phyloP scores from a whole-genome alignment of 2,113 vertebrate genomes.

The Perca flavescens region DNA sequence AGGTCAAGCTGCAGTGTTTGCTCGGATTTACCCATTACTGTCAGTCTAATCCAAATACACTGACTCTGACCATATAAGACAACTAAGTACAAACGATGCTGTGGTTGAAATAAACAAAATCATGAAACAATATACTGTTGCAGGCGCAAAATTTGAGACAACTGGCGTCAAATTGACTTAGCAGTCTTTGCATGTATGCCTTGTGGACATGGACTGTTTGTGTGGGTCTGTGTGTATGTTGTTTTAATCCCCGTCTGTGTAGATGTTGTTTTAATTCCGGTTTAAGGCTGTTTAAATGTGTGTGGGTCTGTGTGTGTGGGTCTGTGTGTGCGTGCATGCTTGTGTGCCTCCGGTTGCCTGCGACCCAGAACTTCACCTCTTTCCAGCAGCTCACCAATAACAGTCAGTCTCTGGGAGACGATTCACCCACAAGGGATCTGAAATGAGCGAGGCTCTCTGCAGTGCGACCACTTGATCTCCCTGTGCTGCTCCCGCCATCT shows the following conservation, averaged over 20 bases:
- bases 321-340: not conserved
- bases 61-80: slow-evolving; percentile 28
- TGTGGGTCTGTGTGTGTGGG: slow-evolving; percentile 4
- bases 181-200: slow-evolving; percentile 42
- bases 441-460: slow-evolving; percentile 51
- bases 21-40: slow-evolving; percentile 34
- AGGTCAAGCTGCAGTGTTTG: slow-evolving; percentile 53
- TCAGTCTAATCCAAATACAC: slow-evolving; percentile 30
- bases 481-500: slow-evolving; percentile 41
- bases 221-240: slow-evolving; percentile 32
- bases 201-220: slow-evolving; percentile 43
- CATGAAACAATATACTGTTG: slow-evolving; percentile 29
- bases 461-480: slow-evolving; percentile 53
- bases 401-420: slow-evolving; percentile 53
- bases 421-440: slow-evolving; percentile 54
- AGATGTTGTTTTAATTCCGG: slow-evolving; percentile 58
- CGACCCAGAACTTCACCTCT: slow-evolving; percentile 59
- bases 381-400: slow-evolving; percentile 60
- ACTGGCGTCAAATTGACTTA: slow-evolving; percentile 59
- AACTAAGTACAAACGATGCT: slow-evolving; percentile 9
- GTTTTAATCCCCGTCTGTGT: slow-evolving; percentile 55
- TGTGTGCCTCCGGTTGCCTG: slow-evolving; percentile 39
- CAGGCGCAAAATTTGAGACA: slow-evolving; percentile 47
- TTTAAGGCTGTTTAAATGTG: slow-evolving; percentile 30
- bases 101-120: slow-evolving; percentile 37